phyloP scores from a whole-genome alignment of 92 coral and sea anemone genomes.

The Paramuricea clavata region DNA sequence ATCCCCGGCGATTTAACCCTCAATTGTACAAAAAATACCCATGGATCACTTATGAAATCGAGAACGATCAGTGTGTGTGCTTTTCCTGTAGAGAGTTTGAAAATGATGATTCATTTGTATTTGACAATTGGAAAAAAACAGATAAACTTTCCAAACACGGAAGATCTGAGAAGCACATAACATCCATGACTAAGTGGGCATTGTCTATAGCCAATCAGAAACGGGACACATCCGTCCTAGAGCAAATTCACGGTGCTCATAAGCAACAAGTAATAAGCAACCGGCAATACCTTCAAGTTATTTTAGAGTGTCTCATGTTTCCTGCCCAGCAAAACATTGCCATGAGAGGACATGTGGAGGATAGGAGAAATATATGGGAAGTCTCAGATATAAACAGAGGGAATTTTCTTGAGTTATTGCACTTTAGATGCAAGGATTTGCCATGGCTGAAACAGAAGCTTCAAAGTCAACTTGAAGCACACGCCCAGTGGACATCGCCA shows the following conservation, averaged over 20 bases:
- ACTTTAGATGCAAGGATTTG: slow-evolving; percentile 45
- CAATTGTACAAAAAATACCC: slow-evolving; percentile 2
- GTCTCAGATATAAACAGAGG: slow-evolving; percentile 47
- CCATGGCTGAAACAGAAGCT: slow-evolving; percentile 18
- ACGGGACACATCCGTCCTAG: background rate
- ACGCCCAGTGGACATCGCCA: slow-evolving; percentile 35
- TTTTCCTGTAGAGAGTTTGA: slow-evolving; percentile 13
- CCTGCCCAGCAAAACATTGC: slow-evolving; percentile 46
- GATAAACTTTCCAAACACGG: slow-evolving; percentile 41
- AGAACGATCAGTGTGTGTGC: slow-evolving; percentile 31
- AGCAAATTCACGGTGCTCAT: slow-evolving; percentile 2
- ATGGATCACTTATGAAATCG: slow-evolving; percentile 17
- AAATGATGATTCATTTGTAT: slow-evolving; percentile 12
- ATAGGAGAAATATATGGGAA: slow-evolving; percentile 39
- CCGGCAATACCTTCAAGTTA: slow-evolving; percentile 48
- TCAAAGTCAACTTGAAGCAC: slow-evolving; percentile 11
- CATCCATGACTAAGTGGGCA: slow-evolving; percentile 40
- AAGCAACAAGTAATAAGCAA: slow-evolving; percentile 37
- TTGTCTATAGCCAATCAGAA: background rate
- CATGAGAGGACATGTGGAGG: slow-evolving; percentile 37
- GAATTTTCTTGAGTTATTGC: slow-evolving; percentile 44
- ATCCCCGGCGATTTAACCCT: slow-evolving; percentile 9
- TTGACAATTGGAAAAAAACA: slow-evolving; percentile 54
- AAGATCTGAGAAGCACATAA: slow-evolving; percentile 54
- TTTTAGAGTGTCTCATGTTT: slow-evolving; percentile 31